Conservation (phyloP, 1,140 invertebrate species). For the Dendrolimus punctatus region DNA sequence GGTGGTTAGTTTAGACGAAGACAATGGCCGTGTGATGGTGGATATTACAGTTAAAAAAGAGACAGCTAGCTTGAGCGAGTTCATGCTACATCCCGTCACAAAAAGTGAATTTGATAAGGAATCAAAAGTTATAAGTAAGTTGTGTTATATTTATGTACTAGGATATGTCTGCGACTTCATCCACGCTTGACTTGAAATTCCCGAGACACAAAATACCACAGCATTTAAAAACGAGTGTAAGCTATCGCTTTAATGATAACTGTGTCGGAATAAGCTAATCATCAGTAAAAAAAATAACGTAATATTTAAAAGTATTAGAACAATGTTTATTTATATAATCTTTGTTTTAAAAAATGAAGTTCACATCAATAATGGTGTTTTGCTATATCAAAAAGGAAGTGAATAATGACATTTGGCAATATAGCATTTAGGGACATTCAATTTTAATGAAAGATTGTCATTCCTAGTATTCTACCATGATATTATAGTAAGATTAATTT, state of each 20-base stretch:
- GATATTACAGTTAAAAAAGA: conserved; percentile 82
- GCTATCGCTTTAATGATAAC: too few relatives aligned
- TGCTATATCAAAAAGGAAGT: too few relatives aligned
- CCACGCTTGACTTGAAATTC: not conserved
- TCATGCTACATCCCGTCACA: conserved; percentile 81
- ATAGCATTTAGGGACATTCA: too few relatives aligned
- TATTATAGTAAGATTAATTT: not conserved
- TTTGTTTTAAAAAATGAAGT: too few relatives aligned
- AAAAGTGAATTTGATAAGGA: conserved; percentile 86
- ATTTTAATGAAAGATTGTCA: too few relatives aligned
- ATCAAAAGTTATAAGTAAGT: conserved; percentile 87
- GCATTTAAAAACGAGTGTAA: too few relatives aligned
- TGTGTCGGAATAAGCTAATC: not conserved
- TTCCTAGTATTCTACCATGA: not conserved
- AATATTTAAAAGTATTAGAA: too few relatives aligned
- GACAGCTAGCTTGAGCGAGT: conserved; percentile 83
- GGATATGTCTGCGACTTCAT: not conserved
- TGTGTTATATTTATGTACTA: not conserved
- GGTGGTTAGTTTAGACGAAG: conserved; percentile 90
- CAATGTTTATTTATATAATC: conserved; percentile 19
- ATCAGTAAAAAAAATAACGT: too few relatives aligned
- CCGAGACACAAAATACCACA: too few relatives aligned
- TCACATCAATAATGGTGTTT: too few relatives aligned
- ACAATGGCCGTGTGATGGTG: conserved; percentile 84
- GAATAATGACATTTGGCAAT: too few relatives aligned